phyloP scores from a whole-genome alignment of 2,888 invertebrate genomes.

The Copidosoma aretas region DNA sequence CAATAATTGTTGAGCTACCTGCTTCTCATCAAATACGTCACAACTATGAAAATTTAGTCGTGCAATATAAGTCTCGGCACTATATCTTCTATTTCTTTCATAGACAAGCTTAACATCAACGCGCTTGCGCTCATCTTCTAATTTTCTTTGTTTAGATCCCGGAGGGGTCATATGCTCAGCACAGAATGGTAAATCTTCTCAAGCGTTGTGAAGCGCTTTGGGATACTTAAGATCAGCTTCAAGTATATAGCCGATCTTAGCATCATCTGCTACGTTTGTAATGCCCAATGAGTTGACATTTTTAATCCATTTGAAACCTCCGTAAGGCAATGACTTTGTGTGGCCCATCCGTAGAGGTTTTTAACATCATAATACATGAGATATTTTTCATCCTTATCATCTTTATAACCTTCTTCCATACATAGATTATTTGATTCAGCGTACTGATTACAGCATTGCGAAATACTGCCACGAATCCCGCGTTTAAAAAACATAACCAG shows the following conservation, averaged over 20 bases:
- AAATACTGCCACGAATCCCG: neutral
- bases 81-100: slow-evolving; percentile 51
- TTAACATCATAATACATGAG: slow-evolving; percentile 55
- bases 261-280: neutral
- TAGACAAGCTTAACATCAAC: slow-evolving; percentile 52
- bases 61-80: slow-evolving; percentile 52
- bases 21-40: slow-evolving; percentile 5
- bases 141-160: neutral
- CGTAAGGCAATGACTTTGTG: slow-evolving; percentile 49
- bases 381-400: slow-evolving; percentile 42
- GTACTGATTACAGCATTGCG: slow-evolving; percentile 28
- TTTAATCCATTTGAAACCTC: slow-evolving; percentile 47
- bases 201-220: neutral
- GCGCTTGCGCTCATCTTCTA: slow-evolving; percentile 50
- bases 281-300: neutral
- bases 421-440: slow-evolving; percentile 28
- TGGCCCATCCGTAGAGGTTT: slow-evolving; percentile 55
- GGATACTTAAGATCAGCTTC: neutral
- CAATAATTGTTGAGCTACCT: slow-evolving; percentile 55
- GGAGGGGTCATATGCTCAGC: neutral
- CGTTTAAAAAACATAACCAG: neutral
- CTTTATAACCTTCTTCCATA: slow-evolving; percentile 23
- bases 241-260: neutral
- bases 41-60: slow-evolving; percentile 52
- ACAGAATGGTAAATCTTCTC: neutral